phyloP scores from a whole-genome alignment of 2,797 vertebrate genomes.

The Sebastes itinus region DNA sequence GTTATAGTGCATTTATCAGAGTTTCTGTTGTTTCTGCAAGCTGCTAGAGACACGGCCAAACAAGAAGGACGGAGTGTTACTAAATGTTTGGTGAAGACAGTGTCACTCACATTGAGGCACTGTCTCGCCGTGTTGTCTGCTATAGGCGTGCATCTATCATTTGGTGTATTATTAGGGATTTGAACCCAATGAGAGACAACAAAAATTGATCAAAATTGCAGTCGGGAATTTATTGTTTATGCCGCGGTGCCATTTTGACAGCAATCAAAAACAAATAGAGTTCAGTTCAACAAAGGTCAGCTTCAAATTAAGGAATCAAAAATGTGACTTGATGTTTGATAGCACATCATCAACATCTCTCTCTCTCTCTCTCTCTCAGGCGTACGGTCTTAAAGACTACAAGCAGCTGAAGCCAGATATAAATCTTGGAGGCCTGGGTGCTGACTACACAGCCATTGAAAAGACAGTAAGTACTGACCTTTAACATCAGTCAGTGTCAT shows the following conservation, averaged over 20 bases:
- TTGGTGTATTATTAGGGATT: neutral
- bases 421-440: slow-evolving; percentile 88
- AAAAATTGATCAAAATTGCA: slow-evolving; percentile 28
- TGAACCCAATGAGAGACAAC: neutral
- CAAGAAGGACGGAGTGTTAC: neutral
- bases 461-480: slow-evolving; percentile 84
- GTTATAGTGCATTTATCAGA: neutral
- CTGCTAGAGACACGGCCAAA: neutral
- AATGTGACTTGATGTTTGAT: neutral
- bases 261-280: slow-evolving; percentile 8
- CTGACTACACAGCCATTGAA: slow-evolving; percentile 81
- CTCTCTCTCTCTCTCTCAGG: slow-evolving; percentile 45
- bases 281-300: slow-evolving; percentile 1
- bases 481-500: neutral
- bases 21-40: neutral
- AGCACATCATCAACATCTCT: neutral
- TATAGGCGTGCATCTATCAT: neutral
- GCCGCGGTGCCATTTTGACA: neutral
- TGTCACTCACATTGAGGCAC: slow-evolving; percentile 6
- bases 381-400: slow-evolving; percentile 81
- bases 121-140: neutral
- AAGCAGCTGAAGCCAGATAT: slow-evolving; percentile 75
- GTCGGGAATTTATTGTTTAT: neutral
- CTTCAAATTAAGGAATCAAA: slow-evolving; percentile 3
- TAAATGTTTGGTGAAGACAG: neutral